Percentiles rank a stretch among this genome's conserved stretches.
Evolutionary conservation across 2,888 invertebrate species (phyloP).

Genomic region (Epistrophe grossulariae): DNA sequence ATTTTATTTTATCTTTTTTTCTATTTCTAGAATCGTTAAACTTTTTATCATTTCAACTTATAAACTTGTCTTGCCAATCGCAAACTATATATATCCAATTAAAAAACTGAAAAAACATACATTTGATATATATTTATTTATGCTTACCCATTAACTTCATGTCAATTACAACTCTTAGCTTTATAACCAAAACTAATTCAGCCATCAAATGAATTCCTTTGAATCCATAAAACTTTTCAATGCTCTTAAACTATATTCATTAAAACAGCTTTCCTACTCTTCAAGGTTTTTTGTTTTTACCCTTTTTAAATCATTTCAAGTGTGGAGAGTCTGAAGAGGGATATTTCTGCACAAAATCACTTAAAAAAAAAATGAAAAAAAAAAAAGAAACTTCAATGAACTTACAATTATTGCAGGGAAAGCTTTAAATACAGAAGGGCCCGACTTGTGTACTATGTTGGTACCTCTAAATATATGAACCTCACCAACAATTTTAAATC

Average conservation of each 20-base stretch:
- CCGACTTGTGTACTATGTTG: neutral
- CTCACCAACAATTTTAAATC: constrained; percentile 34
- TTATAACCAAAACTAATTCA: constrained; percentile 24
- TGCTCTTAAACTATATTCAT: constrained; percentile 31
- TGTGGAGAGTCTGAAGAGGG: constrained; percentile 7
- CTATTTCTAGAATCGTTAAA: neutral
- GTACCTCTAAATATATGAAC: neutral
- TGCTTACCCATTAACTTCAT: neutral
- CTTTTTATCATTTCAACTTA: neutral
- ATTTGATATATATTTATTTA: neutral
- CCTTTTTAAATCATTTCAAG: constrained; percentile 25
- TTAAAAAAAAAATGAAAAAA: constrained; percentile 1
- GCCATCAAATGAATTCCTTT: constrained; percentile 20
- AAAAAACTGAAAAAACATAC: neutral
- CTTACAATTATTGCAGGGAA: neutral
- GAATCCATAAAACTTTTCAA: constrained; percentile 42
- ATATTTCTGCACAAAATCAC: constrained; percentile 30
- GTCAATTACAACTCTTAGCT: constrained; percentile 15
- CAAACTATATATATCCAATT: neutral
- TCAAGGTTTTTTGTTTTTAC: constrained; percentile 18
- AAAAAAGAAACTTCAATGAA: constrained; percentile 23
- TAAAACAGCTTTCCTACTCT: constrained; percentile 12
- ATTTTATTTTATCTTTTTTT: too few species aligned
- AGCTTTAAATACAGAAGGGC: neutral
- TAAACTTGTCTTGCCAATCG: neutral